A percentile compares a stretch with the other conserved stretches of the same genome.
Conservation (phyloP, 2,797 vertebrate genomes). For the Coregonus ussuriensis region DNA sequence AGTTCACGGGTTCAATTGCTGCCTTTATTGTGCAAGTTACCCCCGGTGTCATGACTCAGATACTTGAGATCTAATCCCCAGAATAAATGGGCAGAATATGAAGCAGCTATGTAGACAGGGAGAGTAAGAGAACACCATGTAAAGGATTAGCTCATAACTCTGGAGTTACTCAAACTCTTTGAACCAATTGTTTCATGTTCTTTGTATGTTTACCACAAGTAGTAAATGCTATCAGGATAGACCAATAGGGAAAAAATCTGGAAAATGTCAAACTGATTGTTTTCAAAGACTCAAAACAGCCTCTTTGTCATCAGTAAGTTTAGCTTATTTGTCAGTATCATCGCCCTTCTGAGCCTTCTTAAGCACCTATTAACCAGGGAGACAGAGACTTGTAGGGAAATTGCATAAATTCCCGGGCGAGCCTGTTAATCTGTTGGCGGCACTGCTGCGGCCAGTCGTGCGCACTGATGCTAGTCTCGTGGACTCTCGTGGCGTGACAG, state of each 20-base stretch:
- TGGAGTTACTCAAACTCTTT: not conserved
- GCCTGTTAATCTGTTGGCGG: conserved; percentile 35
- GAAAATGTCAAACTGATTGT: not conserved
- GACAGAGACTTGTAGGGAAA: conserved; percentile 32
- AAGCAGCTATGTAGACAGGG: conserved; percentile 32
- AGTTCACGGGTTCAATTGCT: conserved; percentile 63
- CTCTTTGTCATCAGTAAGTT: conserved; percentile 39
- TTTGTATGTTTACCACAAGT: not conserved
- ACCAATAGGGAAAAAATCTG: not conserved
- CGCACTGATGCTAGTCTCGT: conserved; percentile 38
- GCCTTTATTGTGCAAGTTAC: conserved; percentile 61
- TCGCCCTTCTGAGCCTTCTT: conserved; percentile 49
- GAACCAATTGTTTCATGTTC: not conserved
- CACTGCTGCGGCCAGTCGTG: conserved; percentile 13
- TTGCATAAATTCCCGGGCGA: conserved; percentile 23
- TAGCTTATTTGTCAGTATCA: conserved; percentile 61
- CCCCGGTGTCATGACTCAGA: conserved; percentile 48
- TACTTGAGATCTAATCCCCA: conserved; percentile 50
- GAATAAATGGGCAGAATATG: conserved; percentile 35
- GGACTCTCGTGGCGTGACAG: conserved; percentile 27
- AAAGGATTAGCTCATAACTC: not conserved
- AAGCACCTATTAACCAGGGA: conserved; percentile 64
- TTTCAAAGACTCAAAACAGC: not conserved
- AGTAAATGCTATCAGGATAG: not conserved
- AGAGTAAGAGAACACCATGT: not conserved